Evolutionary conservation across 2,113 vertebrate genomes (phyloP).

Genomic region (Eublepharis macularius): DNA sequence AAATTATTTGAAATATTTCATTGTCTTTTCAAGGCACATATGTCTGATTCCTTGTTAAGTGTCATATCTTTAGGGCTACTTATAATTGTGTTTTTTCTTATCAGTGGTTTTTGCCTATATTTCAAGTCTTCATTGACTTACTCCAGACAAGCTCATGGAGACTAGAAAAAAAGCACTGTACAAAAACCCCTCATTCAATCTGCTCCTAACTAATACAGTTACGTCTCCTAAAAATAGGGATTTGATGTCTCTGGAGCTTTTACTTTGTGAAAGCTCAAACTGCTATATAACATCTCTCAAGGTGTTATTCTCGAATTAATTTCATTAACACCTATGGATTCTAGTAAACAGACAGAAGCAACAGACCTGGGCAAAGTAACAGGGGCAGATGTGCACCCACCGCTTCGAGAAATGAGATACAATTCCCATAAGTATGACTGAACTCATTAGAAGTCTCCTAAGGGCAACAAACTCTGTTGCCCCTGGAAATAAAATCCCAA

Average conservation of each 20-base stretch:
- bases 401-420: neutral
- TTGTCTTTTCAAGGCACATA: conserved; percentile 68
- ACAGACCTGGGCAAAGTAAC: neutral
- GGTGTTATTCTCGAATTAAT: neutral
- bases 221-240: neutral
- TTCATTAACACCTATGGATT: neutral
- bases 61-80: conserved; percentile 66
- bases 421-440: neutral
- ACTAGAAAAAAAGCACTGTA: conserved; percentile 39
- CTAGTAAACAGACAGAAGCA: neutral
- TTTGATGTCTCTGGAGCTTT: neutral
- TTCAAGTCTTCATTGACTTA: conserved; percentile 68
- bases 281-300: neutral
- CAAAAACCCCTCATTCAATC: conserved; percentile 37
- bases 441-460: neutral
- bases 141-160: conserved; percentile 58
- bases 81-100: conserved; percentile 73
- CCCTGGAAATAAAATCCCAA: neutral
- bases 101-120: conserved; percentile 65
- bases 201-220: conserved; percentile 4
- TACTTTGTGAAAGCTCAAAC: neutral
- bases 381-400: neutral
- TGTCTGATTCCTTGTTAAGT: conserved; percentile 64
- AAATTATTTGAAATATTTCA: conserved; percentile 72
- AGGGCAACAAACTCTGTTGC: neutral